These are phyloP conservation scores for Falco cherrug DNA, from an alignment of 2,797 vertebrate genomes.

Conservation along the genomic window DNA sequence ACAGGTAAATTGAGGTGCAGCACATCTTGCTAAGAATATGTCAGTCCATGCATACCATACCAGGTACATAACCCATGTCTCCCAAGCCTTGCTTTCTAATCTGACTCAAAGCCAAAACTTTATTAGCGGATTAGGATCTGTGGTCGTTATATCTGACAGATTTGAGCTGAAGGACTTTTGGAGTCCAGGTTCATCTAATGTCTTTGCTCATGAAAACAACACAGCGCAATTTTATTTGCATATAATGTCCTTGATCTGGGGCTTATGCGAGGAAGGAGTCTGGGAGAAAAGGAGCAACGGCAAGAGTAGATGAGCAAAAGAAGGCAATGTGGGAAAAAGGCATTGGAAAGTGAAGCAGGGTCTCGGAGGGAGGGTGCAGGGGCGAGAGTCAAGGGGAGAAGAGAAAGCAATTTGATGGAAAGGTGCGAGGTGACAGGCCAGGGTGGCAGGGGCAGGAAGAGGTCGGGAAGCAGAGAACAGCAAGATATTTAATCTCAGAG, in stretches of 20 bases:
- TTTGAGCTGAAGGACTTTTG: background rate
- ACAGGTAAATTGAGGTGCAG: conserved; percentile 14
- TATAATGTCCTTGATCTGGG: background rate
- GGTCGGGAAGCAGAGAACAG: background rate
- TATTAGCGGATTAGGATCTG: conserved; percentile 14
- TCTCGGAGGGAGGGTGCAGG: background rate
- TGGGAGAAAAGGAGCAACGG: background rate
- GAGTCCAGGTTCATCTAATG: background rate
- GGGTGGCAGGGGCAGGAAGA: background rate
- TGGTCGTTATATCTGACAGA: background rate
- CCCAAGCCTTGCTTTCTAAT: conserved; percentile 1
- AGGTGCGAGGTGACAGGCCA: background rate
- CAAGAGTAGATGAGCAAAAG: background rate
- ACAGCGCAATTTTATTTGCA: background rate
- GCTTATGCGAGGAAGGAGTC: background rate
- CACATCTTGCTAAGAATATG: background rate
- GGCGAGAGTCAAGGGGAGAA: background rate
- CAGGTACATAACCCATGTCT: background rate
- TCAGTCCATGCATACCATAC: background rate
- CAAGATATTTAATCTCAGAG: conserved; percentile 14
- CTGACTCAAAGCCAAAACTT: background rate
- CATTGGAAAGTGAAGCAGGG: background rate
- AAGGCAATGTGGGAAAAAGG: background rate
- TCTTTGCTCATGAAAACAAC: background rate
- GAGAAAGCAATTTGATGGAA: background rate